Base-by-base conservation (phyloP, 2,888 invertebrate species). In the Trissoscelio sp. region DNA sequence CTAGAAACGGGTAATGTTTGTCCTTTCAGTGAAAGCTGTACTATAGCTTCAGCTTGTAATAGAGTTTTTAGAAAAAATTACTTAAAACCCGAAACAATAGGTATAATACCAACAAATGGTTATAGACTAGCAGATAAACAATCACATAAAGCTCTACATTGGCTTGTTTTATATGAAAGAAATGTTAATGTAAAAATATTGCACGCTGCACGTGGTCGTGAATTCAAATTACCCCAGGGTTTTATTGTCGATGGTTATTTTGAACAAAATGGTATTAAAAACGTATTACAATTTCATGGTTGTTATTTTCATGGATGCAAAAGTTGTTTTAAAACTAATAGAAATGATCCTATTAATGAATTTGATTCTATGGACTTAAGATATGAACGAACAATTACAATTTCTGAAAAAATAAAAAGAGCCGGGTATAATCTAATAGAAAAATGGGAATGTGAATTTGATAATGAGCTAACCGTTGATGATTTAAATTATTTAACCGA, bases 1-100 rank as follows among this genome's bases (percentile, higher is more conserved):
- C 22, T 86, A 0, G 53, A 81, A 12, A 31, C 46, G 6, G 80
- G 72, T 0, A 74, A 62, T 24, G 82, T 86, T 1, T 83, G 81
- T 39, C 85, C 85, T 2, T 85, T 86, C 51, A 39, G 57, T 0
- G 75, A 80, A n/a, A 42, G 72, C 3, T 70, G 81, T 0, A 86
- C 85, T 0, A 83, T 84, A 7, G 83, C 84, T 11, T 74, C 80
- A 5, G 85, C 28, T 12, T 53, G 53, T 44, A 44, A 14, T 14
- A 44, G 6, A 44, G 6, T 44, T 14, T 44, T 12, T 44, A 44
- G 44, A 44, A 44, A 44, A 48, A 18, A 48, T 11, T 48, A 7
- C 20, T 48, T 48, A 20, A 48, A 48, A 12, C 11, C 46, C 4
- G 18, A 16, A 20, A 48, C 18, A 4, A 20, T 48, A 2, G 46